Evolutionary conservation across 1,140 invertebrate genomes (phyloP).

Genomic region (Hypsibius dujardini): DNA sequence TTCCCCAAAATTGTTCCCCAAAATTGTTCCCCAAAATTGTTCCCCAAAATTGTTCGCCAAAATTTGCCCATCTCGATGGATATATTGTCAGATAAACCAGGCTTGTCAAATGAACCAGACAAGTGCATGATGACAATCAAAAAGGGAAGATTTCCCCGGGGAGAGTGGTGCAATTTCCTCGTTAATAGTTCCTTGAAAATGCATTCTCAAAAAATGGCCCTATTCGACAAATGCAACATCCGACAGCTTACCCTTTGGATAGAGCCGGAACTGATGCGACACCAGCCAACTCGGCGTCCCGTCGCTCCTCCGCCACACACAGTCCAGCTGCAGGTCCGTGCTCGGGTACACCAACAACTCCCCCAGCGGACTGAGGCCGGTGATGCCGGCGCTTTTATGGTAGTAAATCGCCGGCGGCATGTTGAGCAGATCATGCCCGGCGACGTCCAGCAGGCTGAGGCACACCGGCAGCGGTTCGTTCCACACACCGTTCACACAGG

Average conservation of each 20-base stretch:
- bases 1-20: no score
- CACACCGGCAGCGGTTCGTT: background rate
- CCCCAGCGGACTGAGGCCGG: conserved; percentile 65
- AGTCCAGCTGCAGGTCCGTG: conserved; percentile 64
- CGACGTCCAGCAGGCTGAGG: background rate
- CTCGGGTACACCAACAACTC: conserved; percentile 64
- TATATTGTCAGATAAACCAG: no score
- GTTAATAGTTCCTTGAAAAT: no score
- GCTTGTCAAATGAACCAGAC: no score
- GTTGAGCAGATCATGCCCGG: background rate
- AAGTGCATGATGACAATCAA: no score
- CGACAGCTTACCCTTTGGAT: conserved; percentile 31
- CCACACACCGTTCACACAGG: conserved; percentile 16
- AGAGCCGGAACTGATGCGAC: conserved; percentile 38
- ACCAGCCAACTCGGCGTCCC: conserved; percentile 65
- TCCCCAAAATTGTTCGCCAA: no score
- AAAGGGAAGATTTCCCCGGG: no score
- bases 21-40: no score
- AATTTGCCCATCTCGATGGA: no score
- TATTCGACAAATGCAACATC: no score
- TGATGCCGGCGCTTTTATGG: conserved; percentile 55
- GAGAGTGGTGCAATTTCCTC: no score
- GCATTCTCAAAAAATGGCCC: no score
- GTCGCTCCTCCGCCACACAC: conserved; percentile 60
- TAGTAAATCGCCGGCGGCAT: conserved; percentile 67